phyloP scores from a whole-genome alignment of 1,140 invertebrate species.

The Lutraria rhynchaena region DNA sequence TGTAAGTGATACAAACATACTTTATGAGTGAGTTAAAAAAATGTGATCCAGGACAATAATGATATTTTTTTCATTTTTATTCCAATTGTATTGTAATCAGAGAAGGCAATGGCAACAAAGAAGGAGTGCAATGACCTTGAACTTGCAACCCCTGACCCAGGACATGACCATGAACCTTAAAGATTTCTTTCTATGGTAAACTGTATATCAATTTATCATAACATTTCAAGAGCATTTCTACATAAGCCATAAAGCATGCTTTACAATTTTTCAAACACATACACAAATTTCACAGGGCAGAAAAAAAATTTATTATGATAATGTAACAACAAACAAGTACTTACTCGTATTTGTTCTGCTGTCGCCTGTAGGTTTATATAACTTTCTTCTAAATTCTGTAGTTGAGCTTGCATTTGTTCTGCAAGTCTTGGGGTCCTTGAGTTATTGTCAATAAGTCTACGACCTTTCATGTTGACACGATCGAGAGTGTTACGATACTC shows the following conservation, averaged over 20 bases:
- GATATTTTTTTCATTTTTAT: conserved; percentile 32
- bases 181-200: too few species aligned
- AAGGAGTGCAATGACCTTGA: conserved; percentile 60
- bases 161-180: conserved; percentile 18
- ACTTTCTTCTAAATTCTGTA: conserved; percentile 96
- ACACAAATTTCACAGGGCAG: background rate
- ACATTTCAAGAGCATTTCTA: background rate
- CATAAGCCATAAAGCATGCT: background rate
- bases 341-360: conserved; percentile 93
- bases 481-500: conserved; percentile 92
- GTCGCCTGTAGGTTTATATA: conserved; percentile 95
- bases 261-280: background rate
- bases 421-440: conserved; percentile 73
- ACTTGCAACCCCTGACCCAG: conserved; percentile 63
- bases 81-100: conserved; percentile 19
- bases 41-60: conserved; percentile 33
- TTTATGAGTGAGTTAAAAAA: conserved; percentile 15
- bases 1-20: conserved; percentile 13
- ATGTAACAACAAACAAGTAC: conserved; percentile 53
- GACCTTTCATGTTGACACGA: conserved; percentile 91
- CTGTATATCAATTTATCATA: background rate
- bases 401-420: conserved; percentile 90
- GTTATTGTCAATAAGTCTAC: conserved; percentile 91
- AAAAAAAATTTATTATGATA: too few species aligned
- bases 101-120: conserved; percentile 66